These are phyloP conservation scores for Chascanopsetta lugubris DNA, from an alignment of 2,113 vertebrate genomes.

Conservation along the genomic window DNA sequence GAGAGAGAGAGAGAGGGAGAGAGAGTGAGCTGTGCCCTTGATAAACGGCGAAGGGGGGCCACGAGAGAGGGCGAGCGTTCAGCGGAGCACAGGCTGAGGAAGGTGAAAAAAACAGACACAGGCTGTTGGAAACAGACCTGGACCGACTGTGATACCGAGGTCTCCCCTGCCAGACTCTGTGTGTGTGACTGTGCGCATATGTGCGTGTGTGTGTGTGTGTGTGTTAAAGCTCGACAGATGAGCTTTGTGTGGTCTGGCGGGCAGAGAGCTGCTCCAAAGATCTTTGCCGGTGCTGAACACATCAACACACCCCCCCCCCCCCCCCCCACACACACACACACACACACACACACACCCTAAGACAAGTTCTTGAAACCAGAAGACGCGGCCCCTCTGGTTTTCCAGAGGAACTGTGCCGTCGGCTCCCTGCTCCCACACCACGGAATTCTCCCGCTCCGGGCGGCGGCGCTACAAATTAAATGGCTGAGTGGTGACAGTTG, in stretches of 20 bases:
- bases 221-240: constrained; percentile 55
- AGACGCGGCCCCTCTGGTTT: not conserved
- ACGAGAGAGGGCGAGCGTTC: constrained; percentile 26
- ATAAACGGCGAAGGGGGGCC: constrained; percentile 40
- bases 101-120: constrained; percentile 9
- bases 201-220: constrained; percentile 11
- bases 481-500: constrained; percentile 19
- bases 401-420: constrained; percentile 22
- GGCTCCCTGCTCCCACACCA: not conserved
- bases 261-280: constrained; percentile 65
- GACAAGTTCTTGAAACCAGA: constrained; percentile 49
- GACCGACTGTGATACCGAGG: constrained; percentile 22
- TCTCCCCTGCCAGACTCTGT: constrained; percentile 28
- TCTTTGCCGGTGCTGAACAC: constrained; percentile 52
- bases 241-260: constrained; percentile 53
- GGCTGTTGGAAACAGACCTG: constrained; percentile 8
- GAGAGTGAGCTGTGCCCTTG: constrained; percentile 22
- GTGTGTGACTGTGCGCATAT: not conserved
- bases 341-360: no score
- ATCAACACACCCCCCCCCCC: no score
- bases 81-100: constrained; percentile 2
- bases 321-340: no score
- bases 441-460: constrained; percentile 1
- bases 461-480: constrained; percentile 2
- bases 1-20: no score